These are phyloP conservation scores for Tricholaema leucomelas DNA, from an alignment of 2,113 vertebrate species.

Conservation along the genomic window DNA sequence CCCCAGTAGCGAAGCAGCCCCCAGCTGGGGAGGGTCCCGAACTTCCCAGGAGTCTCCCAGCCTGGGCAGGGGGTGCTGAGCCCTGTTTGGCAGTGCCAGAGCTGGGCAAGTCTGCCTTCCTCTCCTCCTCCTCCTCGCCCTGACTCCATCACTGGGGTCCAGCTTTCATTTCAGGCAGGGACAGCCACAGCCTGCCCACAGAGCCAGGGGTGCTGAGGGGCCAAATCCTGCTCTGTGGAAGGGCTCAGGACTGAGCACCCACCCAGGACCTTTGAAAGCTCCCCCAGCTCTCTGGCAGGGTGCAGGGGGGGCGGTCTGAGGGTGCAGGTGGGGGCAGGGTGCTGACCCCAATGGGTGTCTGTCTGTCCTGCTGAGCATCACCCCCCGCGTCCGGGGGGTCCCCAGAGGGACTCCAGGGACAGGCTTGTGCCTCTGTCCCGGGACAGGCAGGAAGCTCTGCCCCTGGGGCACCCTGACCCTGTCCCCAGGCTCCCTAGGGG, in stretches of 20 bases:
- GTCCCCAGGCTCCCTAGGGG: fast-evolving
- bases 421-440: background rate
- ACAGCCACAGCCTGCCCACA: fast-evolving
- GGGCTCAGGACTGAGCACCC: background rate
- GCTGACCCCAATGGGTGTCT: background rate
- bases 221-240: background rate
- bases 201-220: background rate
- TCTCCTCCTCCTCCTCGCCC: background rate
- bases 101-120: background rate
- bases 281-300: fast-evolving
- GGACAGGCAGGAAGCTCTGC: background rate
- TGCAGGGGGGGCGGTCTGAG: too few species aligned
- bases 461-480: background rate
- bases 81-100: background rate
- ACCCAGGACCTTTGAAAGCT: background rate
- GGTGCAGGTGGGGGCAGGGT: background rate
- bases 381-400: fast-evolving
- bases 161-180: background rate
- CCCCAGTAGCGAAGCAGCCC: fast-evolving
- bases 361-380: background rate
- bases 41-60: background rate
- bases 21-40: fast-evolving
- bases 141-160: background rate
- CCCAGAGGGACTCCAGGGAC: background rate
- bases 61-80: background rate